Base-by-base conservation (phyloP, 1,140 invertebrate species). In the Halictus rubicundus region DNA sequence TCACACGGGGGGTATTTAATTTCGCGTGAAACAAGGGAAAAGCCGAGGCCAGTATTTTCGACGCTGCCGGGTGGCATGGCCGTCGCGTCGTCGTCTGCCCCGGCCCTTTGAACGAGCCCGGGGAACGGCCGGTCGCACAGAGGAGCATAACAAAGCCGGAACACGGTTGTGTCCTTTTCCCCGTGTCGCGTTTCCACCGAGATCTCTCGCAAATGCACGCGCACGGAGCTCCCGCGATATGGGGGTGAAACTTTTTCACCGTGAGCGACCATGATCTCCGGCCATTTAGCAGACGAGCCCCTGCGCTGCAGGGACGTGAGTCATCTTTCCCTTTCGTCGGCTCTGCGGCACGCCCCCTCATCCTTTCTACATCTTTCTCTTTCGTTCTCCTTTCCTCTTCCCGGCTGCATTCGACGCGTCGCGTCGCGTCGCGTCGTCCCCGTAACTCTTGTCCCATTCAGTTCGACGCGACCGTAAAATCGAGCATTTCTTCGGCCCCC, bases 371-470 rank as follows among this genome's bases (percentile, higher is more conserved):
- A 9, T 42, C 8, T 42, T 12, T 42, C 42, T 42, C 39, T 42
- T 10, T 42, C 39, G 7, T 10, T 42, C 39, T 42, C 42, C 9
- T 42, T 42, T 12, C 12, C 42, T 46, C 9, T 12, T 42, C 72
- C 21, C 21, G 49, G 78, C 78, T 76, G 80, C 75, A 76, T 72
- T 79, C 71, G 71, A 73, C 71, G 70, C 83, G 49, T 82, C 79
- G 49, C 27, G 27, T 82, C 79, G 49, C 27, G 27, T 32, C 27
- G 27, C 32, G 32, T 32, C 32, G 32, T 32, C 32, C 5, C 80
- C 87, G 83, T 88, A 88, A 88, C 85, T 88, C 87, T 88, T 83
- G 68, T 87, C 78, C 86, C 87, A 88, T 88, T 88, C 82, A 87
- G 86, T 87, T 78, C 87, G 80, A 81, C 68, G 72, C 80, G 76